Conservation (phyloP, 1,140 invertebrate species). For the Halyomorpha halys region DNA sequence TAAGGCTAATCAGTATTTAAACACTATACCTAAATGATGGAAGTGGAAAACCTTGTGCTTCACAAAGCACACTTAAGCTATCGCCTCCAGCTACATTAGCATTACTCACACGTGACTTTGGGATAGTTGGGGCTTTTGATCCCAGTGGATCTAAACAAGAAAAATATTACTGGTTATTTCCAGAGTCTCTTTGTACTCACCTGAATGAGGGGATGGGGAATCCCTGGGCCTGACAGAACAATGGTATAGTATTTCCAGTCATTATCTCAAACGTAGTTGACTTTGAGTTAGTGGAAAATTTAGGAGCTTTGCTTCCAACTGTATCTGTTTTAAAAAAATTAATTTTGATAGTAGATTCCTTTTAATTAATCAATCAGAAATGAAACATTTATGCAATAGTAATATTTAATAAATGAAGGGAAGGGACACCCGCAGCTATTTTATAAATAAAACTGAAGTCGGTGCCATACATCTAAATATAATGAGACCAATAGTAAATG, state of each 20-base stretch:
- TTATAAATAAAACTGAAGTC: too few species aligned
- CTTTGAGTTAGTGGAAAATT: conserved; percentile 46
- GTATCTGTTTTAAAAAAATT: conserved; percentile 43
- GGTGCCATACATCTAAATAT: neutral
- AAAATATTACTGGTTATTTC: too few species aligned
- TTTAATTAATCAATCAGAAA: too few species aligned
- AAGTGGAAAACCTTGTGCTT: conserved; percentile 50
- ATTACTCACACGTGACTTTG: conserved; percentile 32
- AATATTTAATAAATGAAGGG: too few species aligned
- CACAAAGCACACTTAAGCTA: conserved; percentile 61
- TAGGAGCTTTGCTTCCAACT: conserved; percentile 56
- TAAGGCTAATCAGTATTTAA: too few species aligned
- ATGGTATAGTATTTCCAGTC: conserved; percentile 33
- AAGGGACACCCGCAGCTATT: too few species aligned
- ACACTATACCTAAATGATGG: conserved; percentile 45
- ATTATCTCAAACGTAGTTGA: conserved; percentile 25
- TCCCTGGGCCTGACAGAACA: conserved; percentile 42
- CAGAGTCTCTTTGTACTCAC: conserved; percentile 35
- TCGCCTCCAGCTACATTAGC: conserved; percentile 42
- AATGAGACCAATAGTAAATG: conserved; percentile 17
- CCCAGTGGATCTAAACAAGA: conserved; percentile 42
- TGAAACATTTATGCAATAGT: too few species aligned
- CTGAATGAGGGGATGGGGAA: conserved; percentile 56
- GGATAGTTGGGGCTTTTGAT: conserved; percentile 43
- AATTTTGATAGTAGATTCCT: too few species aligned